Evolutionary conservation across 2,113 vertebrate species (phyloP).

Genomic region (Euleptes europaea): DNA sequence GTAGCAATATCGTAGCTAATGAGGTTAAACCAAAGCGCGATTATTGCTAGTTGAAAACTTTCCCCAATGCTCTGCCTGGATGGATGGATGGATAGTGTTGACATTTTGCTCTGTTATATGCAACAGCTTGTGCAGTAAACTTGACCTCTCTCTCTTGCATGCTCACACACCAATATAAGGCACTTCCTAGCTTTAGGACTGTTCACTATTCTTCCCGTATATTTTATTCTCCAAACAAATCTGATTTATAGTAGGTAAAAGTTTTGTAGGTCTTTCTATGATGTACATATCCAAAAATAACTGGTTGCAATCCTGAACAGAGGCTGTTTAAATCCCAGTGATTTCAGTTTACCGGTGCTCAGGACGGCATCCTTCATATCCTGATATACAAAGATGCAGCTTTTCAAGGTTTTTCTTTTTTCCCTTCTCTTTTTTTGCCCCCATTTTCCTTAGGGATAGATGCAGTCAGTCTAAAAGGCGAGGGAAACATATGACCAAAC

Average conservation of each 20-base stretch:
- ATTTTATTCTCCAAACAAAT: neutral
- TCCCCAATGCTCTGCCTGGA: too few relatives aligned
- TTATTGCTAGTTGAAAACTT: too few relatives aligned
- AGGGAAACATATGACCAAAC: constrained; percentile 79
- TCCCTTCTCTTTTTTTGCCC: constrained; percentile 13
- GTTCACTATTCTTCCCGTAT: neutral
- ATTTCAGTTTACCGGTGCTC: neutral
- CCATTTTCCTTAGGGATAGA: constrained; percentile 71
- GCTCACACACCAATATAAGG: neutral
- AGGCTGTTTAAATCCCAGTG: neutral
- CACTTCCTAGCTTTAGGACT: neutral
- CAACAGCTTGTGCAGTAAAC: too few relatives aligned
- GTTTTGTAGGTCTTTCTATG: neutral
- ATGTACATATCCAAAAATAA: neutral
- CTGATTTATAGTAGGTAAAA: neutral
- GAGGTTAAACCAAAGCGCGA: too few relatives aligned
- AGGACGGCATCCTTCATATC: neutral
- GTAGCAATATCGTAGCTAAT: too few relatives aligned
- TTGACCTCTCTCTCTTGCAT: too few relatives aligned
- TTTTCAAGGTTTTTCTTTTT: neutral
- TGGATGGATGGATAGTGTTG: neutral
- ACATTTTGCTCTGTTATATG: neutral
- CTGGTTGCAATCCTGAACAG: neutral
- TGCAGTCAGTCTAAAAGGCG: constrained; percentile 74
- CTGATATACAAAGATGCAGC: neutral